Base-by-base conservation (phyloP, 1,140 invertebrate genomes). In the Anadara kagoshimensis region DNA sequence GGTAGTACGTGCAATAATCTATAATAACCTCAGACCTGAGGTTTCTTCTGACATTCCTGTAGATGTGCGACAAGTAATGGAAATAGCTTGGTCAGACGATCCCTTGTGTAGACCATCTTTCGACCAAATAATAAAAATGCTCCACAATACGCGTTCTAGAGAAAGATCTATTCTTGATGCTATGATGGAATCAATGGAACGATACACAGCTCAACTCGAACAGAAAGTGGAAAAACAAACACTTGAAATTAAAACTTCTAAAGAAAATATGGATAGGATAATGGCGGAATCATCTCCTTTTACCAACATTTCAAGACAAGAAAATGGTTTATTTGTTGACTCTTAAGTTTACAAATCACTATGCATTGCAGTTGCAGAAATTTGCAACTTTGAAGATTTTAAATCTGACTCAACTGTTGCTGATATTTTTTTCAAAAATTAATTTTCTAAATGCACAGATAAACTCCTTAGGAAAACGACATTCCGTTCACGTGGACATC, bases 141-240 rank as follows among this genome's bases (percentile, higher is more conserved):
- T 84, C 18, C 74, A 71, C 58, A 69, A 76, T 22, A 56, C 54
- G 16, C 59, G 66, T 36, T 65, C 70, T 29, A 14, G 61, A n/a
- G 61, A 75, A 44, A 84, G 78, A 51, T 71, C 78, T 1, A 68
- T 85, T 11, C 63, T 85, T 61, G 82, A 85, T 66, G 77, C 71
- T 59, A 84, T 85, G 76, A 83, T 85, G 75, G 75, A 81, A 54
- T 73, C 79, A 8, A 79, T 85, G 82, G 84, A 85, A 61, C 77
- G 81, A 20, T 85, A 84, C 65, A 81, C 77, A 0, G 41, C 59
- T 16, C 79, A 83, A 45, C 65, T 85, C 44, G 82, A 84, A 56
- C 75, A 73, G 7, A 66, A 61, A n/a, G 45, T 73, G 5, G 70
- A 59, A 14, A 63, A 73, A 20, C 66, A 73, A 44, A 59, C 54